Percentiles rank a stretch among this genome's conserved stretches.
Conservation (phyloP, 2,797 vertebrate genomes). For the Steatocranus sp. region DNA sequence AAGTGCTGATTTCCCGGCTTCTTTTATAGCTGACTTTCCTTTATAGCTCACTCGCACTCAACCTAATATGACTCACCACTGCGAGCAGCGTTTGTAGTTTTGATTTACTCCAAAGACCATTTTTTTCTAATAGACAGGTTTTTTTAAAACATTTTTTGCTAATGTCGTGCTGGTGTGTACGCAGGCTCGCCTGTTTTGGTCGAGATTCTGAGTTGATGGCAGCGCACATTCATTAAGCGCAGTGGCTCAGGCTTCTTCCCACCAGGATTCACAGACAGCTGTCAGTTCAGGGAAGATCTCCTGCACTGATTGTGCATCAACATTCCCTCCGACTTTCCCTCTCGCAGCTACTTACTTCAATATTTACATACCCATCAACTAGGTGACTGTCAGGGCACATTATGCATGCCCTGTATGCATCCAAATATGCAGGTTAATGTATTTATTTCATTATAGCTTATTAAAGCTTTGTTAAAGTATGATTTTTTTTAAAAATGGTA, state of each 20-base stretch:
- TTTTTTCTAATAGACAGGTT: neutral
- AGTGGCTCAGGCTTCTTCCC: constrained; percentile 1
- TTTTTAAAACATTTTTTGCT: neutral
- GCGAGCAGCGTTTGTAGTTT: neutral
- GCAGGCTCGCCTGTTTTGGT: neutral
- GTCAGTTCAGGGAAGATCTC: constrained; percentile 36
- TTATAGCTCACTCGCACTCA: neutral
- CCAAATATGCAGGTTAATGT: neutral
- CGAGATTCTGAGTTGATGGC: constrained; percentile 1
- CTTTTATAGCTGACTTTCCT: neutral
- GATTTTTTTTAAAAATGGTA: neutral
- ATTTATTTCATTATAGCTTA: neutral
- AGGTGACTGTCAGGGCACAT: constrained; percentile 21
- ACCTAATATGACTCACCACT: neutral
- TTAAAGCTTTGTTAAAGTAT: neutral
- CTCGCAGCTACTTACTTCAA: neutral
- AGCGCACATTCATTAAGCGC: constrained; percentile 28
- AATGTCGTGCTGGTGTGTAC: neutral
- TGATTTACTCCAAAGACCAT: neutral
- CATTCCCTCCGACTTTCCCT: constrained; percentile 12
- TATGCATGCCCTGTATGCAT: neutral
- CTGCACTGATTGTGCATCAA: constrained; percentile 31
- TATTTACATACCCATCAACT: constrained; percentile 31
- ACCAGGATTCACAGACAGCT: constrained; percentile 38
- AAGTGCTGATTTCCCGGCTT: neutral